These are phyloP conservation scores for Clarias magur DNA, from an alignment of 2,113 vertebrate genomes.

Conservation along the genomic window DNA sequence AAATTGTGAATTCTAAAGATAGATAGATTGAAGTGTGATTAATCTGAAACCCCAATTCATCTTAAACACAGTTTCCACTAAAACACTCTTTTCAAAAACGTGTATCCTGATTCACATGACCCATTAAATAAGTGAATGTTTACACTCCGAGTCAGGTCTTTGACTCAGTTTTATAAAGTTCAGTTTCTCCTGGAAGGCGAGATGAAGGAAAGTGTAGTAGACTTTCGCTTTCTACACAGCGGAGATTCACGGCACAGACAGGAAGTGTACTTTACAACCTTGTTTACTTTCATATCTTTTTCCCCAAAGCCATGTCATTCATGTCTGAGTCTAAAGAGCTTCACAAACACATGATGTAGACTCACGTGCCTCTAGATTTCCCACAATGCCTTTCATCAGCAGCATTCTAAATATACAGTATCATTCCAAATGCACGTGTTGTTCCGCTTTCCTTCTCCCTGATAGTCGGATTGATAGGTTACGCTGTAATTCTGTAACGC, in stretches of 20 bases:
- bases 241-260: neutral
- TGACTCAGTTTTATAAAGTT: neutral
- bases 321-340: neutral
- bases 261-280: neutral
- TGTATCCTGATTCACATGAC: neutral
- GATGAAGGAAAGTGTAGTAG: neutral
- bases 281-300: neutral
- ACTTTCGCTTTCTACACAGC: neutral
- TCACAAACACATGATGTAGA: neutral
- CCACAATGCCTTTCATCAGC: neutral
- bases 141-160: neutral
- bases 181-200: neutral
- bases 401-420: neutral
- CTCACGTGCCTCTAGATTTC: slow-evolving; percentile 2
- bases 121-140: neutral
- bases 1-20: too few species aligned
- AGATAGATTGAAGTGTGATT: too few species aligned
- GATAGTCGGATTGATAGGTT: neutral
- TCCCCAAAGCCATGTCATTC: neutral
- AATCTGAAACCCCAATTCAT: neutral
- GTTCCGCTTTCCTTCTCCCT: neutral
- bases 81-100: too few species aligned
- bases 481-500: neutral
- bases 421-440: neutral
- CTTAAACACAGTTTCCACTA: neutral